A percentile compares a stretch with the other conserved stretches of the same genome.
phyloP scores from a whole-genome alignment of 2,797 vertebrate species.

The Pogoniulus pusillus region DNA sequence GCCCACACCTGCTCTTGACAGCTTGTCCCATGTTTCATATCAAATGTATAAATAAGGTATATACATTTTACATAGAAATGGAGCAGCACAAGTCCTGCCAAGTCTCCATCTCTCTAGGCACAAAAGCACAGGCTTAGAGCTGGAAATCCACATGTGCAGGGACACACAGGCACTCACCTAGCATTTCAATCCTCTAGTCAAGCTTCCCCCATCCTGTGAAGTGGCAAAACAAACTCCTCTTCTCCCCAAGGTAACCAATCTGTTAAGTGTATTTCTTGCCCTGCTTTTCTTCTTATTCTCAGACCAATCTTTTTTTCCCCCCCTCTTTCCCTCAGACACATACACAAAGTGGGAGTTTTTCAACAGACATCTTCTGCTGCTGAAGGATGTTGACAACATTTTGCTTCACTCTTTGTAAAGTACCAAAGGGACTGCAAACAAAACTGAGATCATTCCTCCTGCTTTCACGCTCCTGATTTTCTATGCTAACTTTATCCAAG shows the following conservation, averaged over 20 bases:
- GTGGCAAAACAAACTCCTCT: neutral
- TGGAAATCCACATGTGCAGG: neutral
- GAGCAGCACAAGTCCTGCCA: conserved; percentile 24
- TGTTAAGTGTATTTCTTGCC: neutral
- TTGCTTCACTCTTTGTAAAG: neutral
- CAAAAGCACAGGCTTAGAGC: neutral
- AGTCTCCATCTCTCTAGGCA: neutral
- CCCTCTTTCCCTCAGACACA: neutral
- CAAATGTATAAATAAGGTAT: conserved; percentile 56
- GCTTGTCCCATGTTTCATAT: conserved; percentile 43
- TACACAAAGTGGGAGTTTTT: neutral
- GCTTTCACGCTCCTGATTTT: neutral
- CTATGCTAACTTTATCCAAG: neutral
- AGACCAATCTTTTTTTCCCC: neutral
- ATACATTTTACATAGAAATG: conserved; percentile 38
- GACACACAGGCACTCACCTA: neutral
- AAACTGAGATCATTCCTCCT: neutral
- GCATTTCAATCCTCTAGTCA: neutral
- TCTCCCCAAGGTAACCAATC: neutral
- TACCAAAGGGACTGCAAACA: neutral
- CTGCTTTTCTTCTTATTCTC: neutral
- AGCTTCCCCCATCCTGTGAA: neutral
- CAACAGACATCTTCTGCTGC: neutral
- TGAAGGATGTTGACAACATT: neutral
- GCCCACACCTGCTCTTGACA: conserved; percentile 46